phyloP scores from a whole-genome alignment of 2,797 vertebrate species.

The Coregonus suidteri region DNA sequence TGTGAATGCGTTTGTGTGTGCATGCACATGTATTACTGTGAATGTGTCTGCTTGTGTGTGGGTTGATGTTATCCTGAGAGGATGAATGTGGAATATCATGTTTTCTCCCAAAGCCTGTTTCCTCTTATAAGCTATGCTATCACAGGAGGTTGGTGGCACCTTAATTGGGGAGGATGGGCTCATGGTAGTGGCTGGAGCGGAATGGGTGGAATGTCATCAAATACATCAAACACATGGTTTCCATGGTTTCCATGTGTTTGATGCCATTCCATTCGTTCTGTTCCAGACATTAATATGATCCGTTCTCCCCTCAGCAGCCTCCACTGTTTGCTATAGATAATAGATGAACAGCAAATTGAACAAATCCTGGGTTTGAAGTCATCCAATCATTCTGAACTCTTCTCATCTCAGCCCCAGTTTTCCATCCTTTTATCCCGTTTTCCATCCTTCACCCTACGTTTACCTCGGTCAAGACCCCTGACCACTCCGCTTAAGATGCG shows the following conservation, averaged over 20 bases:
- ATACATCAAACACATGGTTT: too few relatives aligned
- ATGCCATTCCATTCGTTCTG: too few relatives aligned
- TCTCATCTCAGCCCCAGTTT: conserved; percentile 5
- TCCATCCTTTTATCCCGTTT: not conserved
- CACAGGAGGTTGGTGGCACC: not conserved
- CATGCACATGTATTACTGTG: conserved; percentile 2
- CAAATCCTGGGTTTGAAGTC: conserved; percentile 36
- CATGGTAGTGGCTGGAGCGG: too few relatives aligned
- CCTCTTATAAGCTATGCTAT: conserved; percentile 19
- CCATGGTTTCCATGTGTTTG: too few relatives aligned
- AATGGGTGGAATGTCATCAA: too few relatives aligned
- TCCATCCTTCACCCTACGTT: conserved; percentile 17
- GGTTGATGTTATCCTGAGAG: not conserved
- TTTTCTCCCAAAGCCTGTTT: conserved; percentile 2
- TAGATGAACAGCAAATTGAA: conserved; percentile 28
- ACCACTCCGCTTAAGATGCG: not conserved
- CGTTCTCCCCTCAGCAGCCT: not conserved
- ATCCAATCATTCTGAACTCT: conserved; percentile 8
- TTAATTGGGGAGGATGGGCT: too few relatives aligned
- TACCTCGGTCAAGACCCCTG: conserved; percentile 7
- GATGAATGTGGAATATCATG: not conserved
- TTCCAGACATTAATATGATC: too few relatives aligned
- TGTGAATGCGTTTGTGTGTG: not conserved
- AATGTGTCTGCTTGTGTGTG: conserved; percentile 5
- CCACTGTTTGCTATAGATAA: not conserved